Conservation (phyloP, 1,140 invertebrate species). For the Orius insidiosus region DNA sequence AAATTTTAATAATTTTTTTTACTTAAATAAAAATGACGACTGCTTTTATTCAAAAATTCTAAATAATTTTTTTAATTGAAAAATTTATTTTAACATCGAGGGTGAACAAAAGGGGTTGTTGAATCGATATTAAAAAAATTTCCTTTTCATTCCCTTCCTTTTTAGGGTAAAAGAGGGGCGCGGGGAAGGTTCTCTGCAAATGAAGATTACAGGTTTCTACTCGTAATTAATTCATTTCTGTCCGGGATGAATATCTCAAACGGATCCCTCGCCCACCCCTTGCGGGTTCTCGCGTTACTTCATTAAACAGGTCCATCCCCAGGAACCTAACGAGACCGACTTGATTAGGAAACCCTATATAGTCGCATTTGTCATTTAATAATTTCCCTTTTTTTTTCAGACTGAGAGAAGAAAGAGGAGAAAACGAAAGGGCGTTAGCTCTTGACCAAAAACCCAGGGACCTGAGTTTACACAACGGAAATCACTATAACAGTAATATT, state of each 20-base stretch:
- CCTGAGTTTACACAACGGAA: conserved; percentile 70
- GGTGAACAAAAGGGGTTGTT: too few species aligned
- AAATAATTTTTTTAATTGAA: too few species aligned
- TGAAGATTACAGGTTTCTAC: conserved; percentile 10
- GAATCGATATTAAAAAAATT: too few species aligned
- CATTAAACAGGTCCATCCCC: conserved; percentile 8
- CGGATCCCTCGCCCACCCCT: conserved; percentile 1
- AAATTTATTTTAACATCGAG: too few species aligned
- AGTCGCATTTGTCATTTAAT: conserved; percentile 7
- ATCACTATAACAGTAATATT: conserved; percentile 24
- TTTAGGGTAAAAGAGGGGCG: too few species aligned
- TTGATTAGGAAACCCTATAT: conserved; percentile 10
- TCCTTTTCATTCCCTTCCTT: neutral
- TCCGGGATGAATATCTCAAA: neutral
- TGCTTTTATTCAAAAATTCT: too few species aligned
- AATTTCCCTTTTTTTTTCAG: conserved; percentile 32
- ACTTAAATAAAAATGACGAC: too few species aligned
- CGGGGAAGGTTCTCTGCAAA: neutral
- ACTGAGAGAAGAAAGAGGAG: conserved; percentile 62
- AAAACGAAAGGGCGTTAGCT: conserved; percentile 49
- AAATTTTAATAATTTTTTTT: too few species aligned
- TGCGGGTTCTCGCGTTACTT: conserved; percentile 8
- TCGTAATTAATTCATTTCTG: conserved; percentile 3
- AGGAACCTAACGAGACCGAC: conserved; percentile 6
- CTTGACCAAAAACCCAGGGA: conserved; percentile 63